Evolutionary conservation across 2,797 vertebrate genomes (phyloP).

Genomic region (Pristis pectinata): DNA sequence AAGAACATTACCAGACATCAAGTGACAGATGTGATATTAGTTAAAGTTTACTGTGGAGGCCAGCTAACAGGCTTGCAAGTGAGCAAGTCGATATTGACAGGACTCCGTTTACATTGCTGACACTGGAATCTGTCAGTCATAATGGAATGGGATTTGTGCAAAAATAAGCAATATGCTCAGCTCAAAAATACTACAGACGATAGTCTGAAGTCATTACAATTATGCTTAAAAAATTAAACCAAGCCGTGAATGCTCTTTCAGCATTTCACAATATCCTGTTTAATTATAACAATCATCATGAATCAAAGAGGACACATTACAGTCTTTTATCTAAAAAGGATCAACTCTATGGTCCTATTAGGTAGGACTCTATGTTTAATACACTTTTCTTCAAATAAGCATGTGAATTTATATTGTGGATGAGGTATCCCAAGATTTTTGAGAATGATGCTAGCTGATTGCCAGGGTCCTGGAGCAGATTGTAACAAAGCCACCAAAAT

Average conservation of each 20-base stretch:
- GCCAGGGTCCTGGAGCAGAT: background rate
- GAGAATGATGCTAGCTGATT: background rate
- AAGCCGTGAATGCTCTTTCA: background rate
- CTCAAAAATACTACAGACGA: background rate
- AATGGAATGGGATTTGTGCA: background rate
- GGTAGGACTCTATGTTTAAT: background rate
- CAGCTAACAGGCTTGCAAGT: background rate
- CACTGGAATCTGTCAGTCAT: background rate
- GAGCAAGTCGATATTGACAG: background rate
- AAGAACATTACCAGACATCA: background rate
- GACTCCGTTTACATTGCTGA: background rate
- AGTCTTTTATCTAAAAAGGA: background rate
- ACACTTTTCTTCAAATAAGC: background rate
- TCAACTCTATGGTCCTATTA: background rate
- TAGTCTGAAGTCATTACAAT: background rate
- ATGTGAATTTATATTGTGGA: background rate
- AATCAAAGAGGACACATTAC: background rate
- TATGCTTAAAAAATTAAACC: background rate
- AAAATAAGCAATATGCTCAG: background rate
- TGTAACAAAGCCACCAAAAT: background rate
- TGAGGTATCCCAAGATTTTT: background rate
- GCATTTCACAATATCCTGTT: conserved; percentile 5
- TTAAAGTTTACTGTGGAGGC: background rate
- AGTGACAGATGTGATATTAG: background rate
- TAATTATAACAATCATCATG: background rate